Base-by-base conservation (phyloP, 2,797 vertebrate genomes). In the Phrynocephalus vlangalii region DNA sequence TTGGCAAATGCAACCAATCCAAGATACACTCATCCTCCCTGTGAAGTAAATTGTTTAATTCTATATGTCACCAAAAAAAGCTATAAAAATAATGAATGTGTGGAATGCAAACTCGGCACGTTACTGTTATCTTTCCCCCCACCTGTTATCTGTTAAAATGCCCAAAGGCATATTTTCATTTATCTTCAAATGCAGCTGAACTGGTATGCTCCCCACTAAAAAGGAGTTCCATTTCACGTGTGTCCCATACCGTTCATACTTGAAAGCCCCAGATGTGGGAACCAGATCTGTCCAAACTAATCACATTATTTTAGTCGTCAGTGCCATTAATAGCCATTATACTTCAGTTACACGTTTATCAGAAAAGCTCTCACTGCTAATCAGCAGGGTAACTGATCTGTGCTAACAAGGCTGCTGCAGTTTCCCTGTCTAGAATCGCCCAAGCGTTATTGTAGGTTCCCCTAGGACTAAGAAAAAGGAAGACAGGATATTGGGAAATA, bases 401-500 rank as follows among this genome's bases (percentile, higher is more conserved):
- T 48, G 5, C 68, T 89, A 79, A 84, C 76, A 60, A 83, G 44
- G 26, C 16, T 67, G 60, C 76, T 84, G 82, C 60, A 72, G 30
- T 84, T 83, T 70, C 76, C 30, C 28, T 73, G n/a, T 75, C 77
- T 86, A 33, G 9, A 68, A 84, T 44, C 44, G 52, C 44, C 79
- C 48, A 84, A 83, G 11, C 26, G 48, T 84, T 80, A 84, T 73
- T 66, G 28, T 48, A 78, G 18, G 56, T 66, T 88, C 82, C 87
- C 87, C 22, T 33, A 33, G 67, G 82, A 84, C 18, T 33, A 24
- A 44, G 52, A 79, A 88, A 79, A 83, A 71, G n/a, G 81, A 87
- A 83, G 86, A 78, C 73, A 83, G 86, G 81, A 44, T 83, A 87
- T 60, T 87, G 50, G 66, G 30, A 44, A 87, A 78, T 77, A 87